These are phyloP conservation scores for Drosophila meridionalis DNA, from an alignment of 2,888 invertebrate genomes.

Conservation along the genomic window DNA sequence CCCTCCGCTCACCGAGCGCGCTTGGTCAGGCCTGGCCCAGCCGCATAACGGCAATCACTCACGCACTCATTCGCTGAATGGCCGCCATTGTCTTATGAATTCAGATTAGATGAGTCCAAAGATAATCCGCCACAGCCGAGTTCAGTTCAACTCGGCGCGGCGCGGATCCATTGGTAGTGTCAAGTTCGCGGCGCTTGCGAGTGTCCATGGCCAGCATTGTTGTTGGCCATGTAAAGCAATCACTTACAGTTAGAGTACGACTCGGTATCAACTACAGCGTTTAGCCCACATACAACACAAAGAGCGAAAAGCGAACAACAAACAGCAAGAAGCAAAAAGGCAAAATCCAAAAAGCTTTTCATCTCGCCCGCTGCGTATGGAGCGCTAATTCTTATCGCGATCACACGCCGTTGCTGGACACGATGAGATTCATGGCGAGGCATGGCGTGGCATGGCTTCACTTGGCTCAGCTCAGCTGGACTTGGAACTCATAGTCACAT, in stretches of 20 bases:
- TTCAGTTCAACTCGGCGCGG: background rate
- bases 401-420: slow-evolving; percentile 64
- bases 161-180: slow-evolving; percentile 37
- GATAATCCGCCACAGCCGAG: slow-evolving; percentile 27
- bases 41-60: slow-evolving; percentile 72
- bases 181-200: slow-evolving; percentile 46
- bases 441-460: slow-evolving; percentile 8
- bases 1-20: slow-evolving; percentile 7
- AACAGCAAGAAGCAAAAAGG: background rate
- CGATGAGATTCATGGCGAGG: slow-evolving; percentile 63
- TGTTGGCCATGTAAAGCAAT: slow-evolving; percentile 54
- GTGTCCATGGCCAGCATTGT: slow-evolving; percentile 34
- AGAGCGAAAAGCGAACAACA: background rate
- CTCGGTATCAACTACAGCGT: slow-evolving; percentile 26
- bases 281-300: slow-evolving; percentile 56
- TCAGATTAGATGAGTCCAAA: slow-evolving; percentile 60
- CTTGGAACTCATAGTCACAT: slow-evolving; percentile 75
- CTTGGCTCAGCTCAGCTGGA: slow-evolving; percentile 1
- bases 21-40: slow-evolving; percentile 9
- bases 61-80: slow-evolving; percentile 46
- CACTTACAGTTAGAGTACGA: slow-evolving; percentile 54
- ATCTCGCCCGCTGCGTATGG: slow-evolving; percentile 71
- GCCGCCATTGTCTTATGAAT: slow-evolving; percentile 64
- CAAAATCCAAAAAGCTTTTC: slow-evolving; percentile 53
- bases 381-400: slow-evolving; percentile 74